These are phyloP conservation scores for Lontra canadensis DNA, from an alignment of 2,113 vertebrate species.

Conservation along the genomic window DNA sequence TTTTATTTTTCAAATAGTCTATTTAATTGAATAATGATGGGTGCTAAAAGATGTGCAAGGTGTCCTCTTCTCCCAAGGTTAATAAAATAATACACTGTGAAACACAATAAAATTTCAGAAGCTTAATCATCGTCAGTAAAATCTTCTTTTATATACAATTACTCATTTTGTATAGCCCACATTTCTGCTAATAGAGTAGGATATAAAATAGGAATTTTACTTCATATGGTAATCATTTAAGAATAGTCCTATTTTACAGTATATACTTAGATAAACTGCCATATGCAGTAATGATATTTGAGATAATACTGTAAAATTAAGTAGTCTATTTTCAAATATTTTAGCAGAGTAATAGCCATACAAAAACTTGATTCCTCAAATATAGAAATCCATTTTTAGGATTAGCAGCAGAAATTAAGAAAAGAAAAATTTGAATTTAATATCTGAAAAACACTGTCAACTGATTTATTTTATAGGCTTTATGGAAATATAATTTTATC, in stretches of 20 bases:
- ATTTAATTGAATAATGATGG: slow-evolving; percentile 45
- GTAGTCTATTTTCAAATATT: neutral
- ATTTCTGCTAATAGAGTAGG: neutral
- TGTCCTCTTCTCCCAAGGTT: neutral
- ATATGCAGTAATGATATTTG: neutral
- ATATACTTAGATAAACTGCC: neutral
- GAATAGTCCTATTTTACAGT: neutral
- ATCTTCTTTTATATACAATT: neutral
- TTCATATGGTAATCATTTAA: neutral
- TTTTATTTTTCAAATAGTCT: slow-evolving; percentile 61
- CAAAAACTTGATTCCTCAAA: neutral
- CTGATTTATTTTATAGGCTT: slow-evolving; percentile 21
- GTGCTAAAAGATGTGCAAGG: slow-evolving; percentile 13
- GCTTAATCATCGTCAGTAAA: slow-evolving; percentile 45
- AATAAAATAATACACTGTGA: slow-evolving; percentile 45
- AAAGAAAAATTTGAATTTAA: neutral
- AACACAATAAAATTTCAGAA: slow-evolving; percentile 29
- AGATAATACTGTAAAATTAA: neutral
- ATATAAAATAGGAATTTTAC: neutral
- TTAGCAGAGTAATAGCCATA: neutral
- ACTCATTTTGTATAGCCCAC: neutral
- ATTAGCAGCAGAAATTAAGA: neutral
- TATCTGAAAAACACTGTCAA: slow-evolving; percentile 3
- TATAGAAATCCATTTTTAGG: neutral
- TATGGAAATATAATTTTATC: neutral